A percentile compares a stretch with the other conserved stretches of the same genome.
phyloP scores from a whole-genome alignment of 2,113 vertebrate genomes.

The Ageneiosus marmoratus region DNA sequence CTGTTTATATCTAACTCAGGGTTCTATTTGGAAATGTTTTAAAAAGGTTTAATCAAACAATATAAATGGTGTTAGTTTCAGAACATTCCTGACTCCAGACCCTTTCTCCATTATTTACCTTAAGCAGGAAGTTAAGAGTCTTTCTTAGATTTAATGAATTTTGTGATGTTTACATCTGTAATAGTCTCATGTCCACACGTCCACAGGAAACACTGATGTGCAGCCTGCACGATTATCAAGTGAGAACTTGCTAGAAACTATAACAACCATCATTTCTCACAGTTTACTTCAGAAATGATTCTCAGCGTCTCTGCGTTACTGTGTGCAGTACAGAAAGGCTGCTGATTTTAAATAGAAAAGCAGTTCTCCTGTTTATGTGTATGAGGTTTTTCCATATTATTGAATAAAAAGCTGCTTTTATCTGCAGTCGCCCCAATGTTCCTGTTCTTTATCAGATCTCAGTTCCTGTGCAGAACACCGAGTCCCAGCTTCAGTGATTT shows the following conservation, averaged over 20 bases:
- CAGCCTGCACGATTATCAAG: background rate
- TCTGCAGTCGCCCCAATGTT: background rate
- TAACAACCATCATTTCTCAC: too few species aligned
- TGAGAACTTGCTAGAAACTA: background rate
- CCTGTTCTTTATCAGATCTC: background rate
- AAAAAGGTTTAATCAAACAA: background rate
- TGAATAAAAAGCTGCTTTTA: background rate
- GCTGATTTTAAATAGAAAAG: too few species aligned
- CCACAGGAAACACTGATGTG: background rate
- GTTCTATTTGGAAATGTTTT: background rate
- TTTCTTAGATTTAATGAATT: background rate
- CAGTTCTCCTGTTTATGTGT: too few species aligned
- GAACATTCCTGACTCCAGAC: background rate
- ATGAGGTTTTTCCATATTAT: too few species aligned
- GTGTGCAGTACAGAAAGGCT: too few species aligned
- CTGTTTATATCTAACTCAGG: background rate
- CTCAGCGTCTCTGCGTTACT: too few species aligned
- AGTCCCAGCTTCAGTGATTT: background rate
- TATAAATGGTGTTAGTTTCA: background rate
- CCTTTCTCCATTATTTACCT: background rate
- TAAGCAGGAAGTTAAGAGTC: background rate
- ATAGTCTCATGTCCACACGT: background rate
- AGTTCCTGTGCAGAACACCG: background rate
- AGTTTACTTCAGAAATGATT: too few species aligned
- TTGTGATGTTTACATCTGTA: background rate